Percentiles rank a stretch among this genome's conserved stretches.
Conservation (phyloP, 2,113 vertebrate species). For the Vicugna pacos region DNA sequence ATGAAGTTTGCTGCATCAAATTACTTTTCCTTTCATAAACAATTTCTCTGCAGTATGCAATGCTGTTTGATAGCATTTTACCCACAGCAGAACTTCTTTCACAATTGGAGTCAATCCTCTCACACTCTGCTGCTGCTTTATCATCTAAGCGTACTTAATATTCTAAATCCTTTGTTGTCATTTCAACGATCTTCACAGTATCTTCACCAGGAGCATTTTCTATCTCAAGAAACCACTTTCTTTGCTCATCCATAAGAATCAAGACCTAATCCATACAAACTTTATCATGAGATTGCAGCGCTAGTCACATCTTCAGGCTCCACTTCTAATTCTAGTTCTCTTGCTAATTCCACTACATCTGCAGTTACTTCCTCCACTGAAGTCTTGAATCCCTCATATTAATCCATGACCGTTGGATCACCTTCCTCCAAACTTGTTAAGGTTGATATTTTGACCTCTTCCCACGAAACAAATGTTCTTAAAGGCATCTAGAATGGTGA, state of each 20-base stretch:
- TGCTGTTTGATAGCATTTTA: not conserved
- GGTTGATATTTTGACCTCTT: not conserved
- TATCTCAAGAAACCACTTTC: not conserved
- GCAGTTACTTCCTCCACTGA: not conserved
- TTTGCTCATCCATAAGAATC: not conserved
- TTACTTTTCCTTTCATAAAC: not conserved
- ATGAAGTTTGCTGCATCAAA: not conserved
- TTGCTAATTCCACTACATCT: not conserved
- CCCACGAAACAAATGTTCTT: not conserved
- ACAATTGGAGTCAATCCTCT: not conserved
- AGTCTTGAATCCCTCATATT: not conserved
- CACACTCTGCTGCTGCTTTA: not conserved
- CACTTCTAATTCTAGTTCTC: not conserved
- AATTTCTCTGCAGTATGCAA: not conserved
- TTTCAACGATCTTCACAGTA: not conserved
- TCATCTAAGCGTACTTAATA: not conserved
- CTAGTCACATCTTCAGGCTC: not conserved
- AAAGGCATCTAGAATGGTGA: not conserved
- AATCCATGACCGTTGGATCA: not conserved
- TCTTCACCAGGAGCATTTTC: not conserved
- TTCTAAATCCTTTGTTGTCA: not conserved
- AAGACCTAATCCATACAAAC: not conserved
- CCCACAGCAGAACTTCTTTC: not conserved
- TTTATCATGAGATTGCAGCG: not conserved
- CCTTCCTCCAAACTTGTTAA: not conserved